These are phyloP conservation scores for Manacus vitellinus DNA, from an alignment of 2,113 vertebrate genomes.

Conservation along the genomic window DNA sequence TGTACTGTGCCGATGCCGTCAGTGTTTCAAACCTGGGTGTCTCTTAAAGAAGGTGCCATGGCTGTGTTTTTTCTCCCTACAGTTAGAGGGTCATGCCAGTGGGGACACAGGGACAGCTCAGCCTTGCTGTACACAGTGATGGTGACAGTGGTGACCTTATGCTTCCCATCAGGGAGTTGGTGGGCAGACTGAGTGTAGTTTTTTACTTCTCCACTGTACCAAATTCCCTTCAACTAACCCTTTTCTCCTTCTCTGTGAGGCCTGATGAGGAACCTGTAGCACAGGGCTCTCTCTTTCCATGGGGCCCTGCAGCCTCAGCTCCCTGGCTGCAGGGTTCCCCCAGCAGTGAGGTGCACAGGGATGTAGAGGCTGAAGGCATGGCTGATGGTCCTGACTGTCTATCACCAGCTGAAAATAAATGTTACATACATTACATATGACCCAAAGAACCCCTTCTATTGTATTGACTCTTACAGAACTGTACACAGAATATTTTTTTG, in stretches of 20 bases:
- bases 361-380: not conserved
- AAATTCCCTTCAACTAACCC: not conserved
- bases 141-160: not conserved
- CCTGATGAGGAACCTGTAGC: not conserved
- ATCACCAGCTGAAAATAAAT: not conserved
- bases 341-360: not conserved
- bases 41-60: not conserved
- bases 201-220: not conserved
- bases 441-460: not conserved
- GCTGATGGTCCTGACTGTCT: not conserved
- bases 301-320: not conserved
- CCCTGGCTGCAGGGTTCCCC: not conserved
- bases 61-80: not conserved
- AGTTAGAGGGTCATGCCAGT: not conserved
- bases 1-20: fast-evolving
- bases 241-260: not conserved
- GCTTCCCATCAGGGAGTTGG: not conserved
- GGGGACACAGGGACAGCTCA: not conserved
- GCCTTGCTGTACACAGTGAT: not conserved
- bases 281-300: not conserved
- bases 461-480: not conserved
- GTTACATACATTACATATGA: not conserved
- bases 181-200: not conserved
- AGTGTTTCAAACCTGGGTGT: not conserved
- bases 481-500: not conserved